Conservation (phyloP, 1,140 invertebrate species). For the Araneus ventricosus region DNA sequence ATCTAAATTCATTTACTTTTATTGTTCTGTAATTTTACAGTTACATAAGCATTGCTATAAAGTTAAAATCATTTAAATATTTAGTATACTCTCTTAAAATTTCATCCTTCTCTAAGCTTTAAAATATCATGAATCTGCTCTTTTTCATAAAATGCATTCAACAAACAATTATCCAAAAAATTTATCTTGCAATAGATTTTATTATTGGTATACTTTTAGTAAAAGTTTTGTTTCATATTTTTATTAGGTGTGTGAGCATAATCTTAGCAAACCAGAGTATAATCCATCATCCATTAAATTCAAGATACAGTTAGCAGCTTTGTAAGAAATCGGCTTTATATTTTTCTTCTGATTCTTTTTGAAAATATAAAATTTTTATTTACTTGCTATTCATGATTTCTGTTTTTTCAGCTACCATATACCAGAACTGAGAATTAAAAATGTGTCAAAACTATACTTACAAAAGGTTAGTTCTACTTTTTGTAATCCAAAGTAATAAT, state of each 20-base stretch:
- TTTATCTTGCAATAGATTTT: not conserved
- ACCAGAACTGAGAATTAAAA: constrained; percentile 93
- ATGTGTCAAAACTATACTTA: constrained; percentile 84
- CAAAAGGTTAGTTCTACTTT: constrained; percentile 81
- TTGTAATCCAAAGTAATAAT: not conserved
- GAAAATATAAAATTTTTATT: not conserved
- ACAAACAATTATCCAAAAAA: too few relatives aligned
- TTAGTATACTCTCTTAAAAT: too few relatives aligned
- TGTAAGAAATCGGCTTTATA: constrained; percentile 82
- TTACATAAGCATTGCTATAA: too few relatives aligned
- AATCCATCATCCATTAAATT: constrained; percentile 97
- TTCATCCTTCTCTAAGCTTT: too few relatives aligned
- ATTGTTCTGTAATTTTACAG: too few relatives aligned
- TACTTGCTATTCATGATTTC: not conserved
- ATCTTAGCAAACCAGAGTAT: constrained; percentile 96
- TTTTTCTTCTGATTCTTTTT: not conserved
- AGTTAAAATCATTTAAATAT: too few relatives aligned
- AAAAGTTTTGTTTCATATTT: constrained; percentile 82
- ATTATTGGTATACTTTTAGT: not conserved
- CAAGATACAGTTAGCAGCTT: constrained; percentile 96
- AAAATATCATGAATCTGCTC: too few relatives aligned
- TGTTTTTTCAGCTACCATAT: constrained; percentile 88
- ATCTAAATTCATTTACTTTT: too few relatives aligned
- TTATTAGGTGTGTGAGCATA: constrained; percentile 92
- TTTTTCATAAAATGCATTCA: not conserved